Evolutionary conservation across 1,140 invertebrate genomes (phyloP), one percentile per base, ranked within the genome.

Genomic region (Lasioglossum albipes): DNA sequence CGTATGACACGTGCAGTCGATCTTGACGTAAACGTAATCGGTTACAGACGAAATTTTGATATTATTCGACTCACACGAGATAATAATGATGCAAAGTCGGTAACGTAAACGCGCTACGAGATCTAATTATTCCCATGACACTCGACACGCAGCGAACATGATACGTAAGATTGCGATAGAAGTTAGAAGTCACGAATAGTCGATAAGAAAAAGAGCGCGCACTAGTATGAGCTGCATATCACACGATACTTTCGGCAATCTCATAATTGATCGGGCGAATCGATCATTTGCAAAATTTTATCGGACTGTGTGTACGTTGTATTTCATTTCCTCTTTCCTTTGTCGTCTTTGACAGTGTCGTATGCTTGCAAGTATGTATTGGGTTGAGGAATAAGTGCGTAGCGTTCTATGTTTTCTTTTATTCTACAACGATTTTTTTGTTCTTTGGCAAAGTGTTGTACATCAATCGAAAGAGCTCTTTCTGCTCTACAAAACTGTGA

Each of bases 231-330:
- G 49, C 13, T 12, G 13, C 2, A 22, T 52, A 20, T 18, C 54
- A 61, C 7, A 4, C 2, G 22, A 74, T 75, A 41, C 6, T 31
- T 57, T 27, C 27, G 36, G 36, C 36, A 5, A 36, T 31, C 20
- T 13, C n/a, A 22, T n/a, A 68, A 49, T 41, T 16, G 52, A 31
- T 13, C 31, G 36, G 41, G 54, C 57, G 62, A 49, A 82, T 74
- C 52, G 42, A 81, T 77, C 72, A 64, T 79, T 73, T 31, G 10
- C 36, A 62, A 75, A 64, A 36, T 66, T 52, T 62, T 67, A 82
- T 41, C 41, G 72, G 79, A 76, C 65, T 79, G 45, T 31, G 75
- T 59, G 73, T 85, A 83, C 75, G 36, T 64, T 59, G 73, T 85
- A 83, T 77, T 36, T 64, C 62, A 18, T 66, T 86, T 61, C 65